phyloP scores from a whole-genome alignment of 2,113 vertebrate genomes.

The Eudyptes chrysolophus region DNA sequence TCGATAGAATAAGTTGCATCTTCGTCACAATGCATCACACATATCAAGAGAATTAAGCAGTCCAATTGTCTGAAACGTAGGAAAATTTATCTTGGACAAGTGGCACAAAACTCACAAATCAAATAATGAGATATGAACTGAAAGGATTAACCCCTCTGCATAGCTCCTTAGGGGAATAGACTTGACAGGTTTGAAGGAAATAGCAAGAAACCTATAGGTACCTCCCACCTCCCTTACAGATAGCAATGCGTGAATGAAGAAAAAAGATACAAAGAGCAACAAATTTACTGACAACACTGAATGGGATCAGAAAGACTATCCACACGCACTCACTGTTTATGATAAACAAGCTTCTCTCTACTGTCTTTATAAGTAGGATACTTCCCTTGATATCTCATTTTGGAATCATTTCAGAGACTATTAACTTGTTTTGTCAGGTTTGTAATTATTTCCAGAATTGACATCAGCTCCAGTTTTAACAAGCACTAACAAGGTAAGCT shows the following conservation, averaged over 20 bases:
- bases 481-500: background rate
- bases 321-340: background rate
- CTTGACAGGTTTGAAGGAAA: background rate
- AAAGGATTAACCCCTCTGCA: background rate
- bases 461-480: background rate
- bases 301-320: background rate
- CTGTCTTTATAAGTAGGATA: background rate
- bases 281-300: background rate
- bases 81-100: background rate
- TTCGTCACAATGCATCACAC: background rate
- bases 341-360: background rate
- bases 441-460: conserved; percentile 28
- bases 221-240: background rate
- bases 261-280: background rate
- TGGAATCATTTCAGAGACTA: background rate
- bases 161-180: background rate
- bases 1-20: background rate
- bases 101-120: background rate
- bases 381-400: background rate
- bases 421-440: background rate
- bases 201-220: background rate
- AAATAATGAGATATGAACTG: background rate
- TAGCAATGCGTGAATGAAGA: background rate
- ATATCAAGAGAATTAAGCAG: background rate
- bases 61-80: background rate